Evolutionary conservation across 2,113 vertebrate genomes (phyloP).

Genomic region (Collichthys lucidus): DNA sequence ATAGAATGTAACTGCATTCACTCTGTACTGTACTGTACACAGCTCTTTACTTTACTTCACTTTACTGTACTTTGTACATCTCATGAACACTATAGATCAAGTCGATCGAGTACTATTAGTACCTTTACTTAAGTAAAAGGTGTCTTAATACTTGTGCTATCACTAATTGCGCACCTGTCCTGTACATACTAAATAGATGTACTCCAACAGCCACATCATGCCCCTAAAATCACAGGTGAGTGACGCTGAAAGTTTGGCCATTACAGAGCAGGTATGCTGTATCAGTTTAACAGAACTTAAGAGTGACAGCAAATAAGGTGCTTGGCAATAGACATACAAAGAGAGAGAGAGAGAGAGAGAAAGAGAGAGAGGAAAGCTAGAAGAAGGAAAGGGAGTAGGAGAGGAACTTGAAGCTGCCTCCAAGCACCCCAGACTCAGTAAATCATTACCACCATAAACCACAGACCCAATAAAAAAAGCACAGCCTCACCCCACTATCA

Average conservation of each 20-base stretch:
- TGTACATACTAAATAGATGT: slow-evolving; percentile 7
- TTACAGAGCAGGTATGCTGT: slow-evolving; percentile 22
- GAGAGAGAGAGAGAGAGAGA: slow-evolving; percentile 14
- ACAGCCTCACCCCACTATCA: slow-evolving; percentile 76
- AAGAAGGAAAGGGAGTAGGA: slow-evolving; percentile 51
- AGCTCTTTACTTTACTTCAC: background rate
- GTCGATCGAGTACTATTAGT: background rate
- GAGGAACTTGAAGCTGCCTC: slow-evolving; percentile 75
- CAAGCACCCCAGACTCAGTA: slow-evolving; percentile 74
- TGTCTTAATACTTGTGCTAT: background rate
- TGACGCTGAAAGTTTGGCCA: slow-evolving; percentile 11
- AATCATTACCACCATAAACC: slow-evolving; percentile 82
- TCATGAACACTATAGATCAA: background rate
- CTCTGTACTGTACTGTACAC: background rate
- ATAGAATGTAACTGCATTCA: background rate
- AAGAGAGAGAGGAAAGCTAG: slow-evolving; percentile 14
- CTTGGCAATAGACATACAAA: slow-evolving; percentile 46
- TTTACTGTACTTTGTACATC: too few relatives aligned
- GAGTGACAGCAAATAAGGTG: slow-evolving; percentile 72
- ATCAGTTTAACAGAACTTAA: slow-evolving; percentile 63
- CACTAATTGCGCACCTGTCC: background rate
- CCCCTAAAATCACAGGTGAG: slow-evolving; percentile 30
- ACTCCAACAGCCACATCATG: slow-evolving; percentile 21
- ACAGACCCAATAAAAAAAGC: slow-evolving; percentile 80
- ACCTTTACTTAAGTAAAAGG: background rate